Evolutionary conservation across 2,888 invertebrate species (phyloP), one percentile per base, ranked within the genome.

Genomic region (Athalia circularis): DNA sequence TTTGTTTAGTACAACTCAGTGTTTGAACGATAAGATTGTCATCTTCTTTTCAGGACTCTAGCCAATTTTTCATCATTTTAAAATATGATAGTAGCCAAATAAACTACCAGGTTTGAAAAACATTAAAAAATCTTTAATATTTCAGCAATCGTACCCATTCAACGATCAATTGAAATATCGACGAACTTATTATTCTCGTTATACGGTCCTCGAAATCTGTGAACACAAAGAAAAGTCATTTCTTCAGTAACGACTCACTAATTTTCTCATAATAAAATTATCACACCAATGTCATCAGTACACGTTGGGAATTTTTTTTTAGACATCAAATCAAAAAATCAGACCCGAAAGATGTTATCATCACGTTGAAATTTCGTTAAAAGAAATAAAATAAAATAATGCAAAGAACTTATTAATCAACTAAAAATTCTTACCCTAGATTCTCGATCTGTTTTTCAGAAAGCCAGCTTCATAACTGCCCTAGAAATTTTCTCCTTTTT

Each of bases 41-140:
- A 89, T 88, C 88, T 84, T 84, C 81, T 79, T 80, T 80, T 89
- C 89, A 89, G 88, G 86, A 89, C 89, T 89, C 89, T 89, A 89
- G 89, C 89, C 89, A 86, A 83, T 83, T 70, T 81, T 81, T 88
- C 89, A 89, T 89, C 89, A 89, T 79, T 74, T 75, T 54, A 61
- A 29, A 29, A 0, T 29, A 2, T 1, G 29, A 29, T 29, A 29
- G 29, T 29, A 29, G 29, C 29, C 29, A 29, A 29, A 29, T 29
- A 29, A 29, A 29, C 29, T 29, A 29, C 29, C 2, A 29, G 29
- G 2, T 29, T 29, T 29, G 29, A 29, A 2, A 29, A 29, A 29
- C 0, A 29, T 29, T 29, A 2, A 29, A 29, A 29, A 29, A 1
- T 29, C 29, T 29, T 29, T 29, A 29, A 29, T 29, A 29, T 29